phyloP scores from a whole-genome alignment of 2,888 invertebrate genomes.

The Caenorhabditis auriculariae region DNA sequence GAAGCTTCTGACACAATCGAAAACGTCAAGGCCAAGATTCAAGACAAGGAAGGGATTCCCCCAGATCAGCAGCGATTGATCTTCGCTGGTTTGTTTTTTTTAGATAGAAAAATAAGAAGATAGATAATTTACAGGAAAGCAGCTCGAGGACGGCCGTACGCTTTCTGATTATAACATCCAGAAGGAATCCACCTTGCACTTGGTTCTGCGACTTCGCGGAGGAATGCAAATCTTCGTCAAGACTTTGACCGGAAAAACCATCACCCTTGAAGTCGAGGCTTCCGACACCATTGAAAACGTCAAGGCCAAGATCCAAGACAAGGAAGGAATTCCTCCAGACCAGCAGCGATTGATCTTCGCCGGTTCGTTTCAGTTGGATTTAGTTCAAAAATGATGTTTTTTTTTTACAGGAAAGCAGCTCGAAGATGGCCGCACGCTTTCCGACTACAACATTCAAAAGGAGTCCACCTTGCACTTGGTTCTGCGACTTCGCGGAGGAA shows the following conservation, averaged over 20 bases:
- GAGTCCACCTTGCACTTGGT: conserved; percentile 46
- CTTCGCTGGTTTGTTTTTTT: conserved; percentile 25
- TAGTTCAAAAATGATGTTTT: neutral
- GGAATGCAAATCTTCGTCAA: conserved; percentile 92
- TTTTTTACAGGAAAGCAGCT: conserved; percentile 29
- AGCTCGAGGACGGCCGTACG: conserved; percentile 48
- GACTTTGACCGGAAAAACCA: conserved; percentile 83
- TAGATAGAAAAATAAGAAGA: neutral
- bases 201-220: conserved; percentile 45
- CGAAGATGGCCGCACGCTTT: conserved; percentile 44
- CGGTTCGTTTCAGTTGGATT: conserved; percentile 3
- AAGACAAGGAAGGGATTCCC: conserved; percentile 44
- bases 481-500: conserved; percentile 64
- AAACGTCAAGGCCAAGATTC: conserved; percentile 42
- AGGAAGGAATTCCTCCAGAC: conserved; percentile 46
- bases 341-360: conserved; percentile 42
- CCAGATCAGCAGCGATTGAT: conserved; percentile 41
- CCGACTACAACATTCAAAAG: conserved; percentile 51
- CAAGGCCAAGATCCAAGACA: conserved; percentile 45
- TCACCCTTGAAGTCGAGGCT: conserved; percentile 64
- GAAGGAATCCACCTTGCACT: conserved; percentile 49
- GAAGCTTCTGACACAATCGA: conserved; percentile 38
- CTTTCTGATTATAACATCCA: conserved; percentile 51
- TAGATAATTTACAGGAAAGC: conserved; percentile 20
- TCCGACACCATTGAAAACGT: conserved; percentile 46